Conservation (phyloP, 2,113 vertebrate species). For the Calidris pygmaea region DNA sequence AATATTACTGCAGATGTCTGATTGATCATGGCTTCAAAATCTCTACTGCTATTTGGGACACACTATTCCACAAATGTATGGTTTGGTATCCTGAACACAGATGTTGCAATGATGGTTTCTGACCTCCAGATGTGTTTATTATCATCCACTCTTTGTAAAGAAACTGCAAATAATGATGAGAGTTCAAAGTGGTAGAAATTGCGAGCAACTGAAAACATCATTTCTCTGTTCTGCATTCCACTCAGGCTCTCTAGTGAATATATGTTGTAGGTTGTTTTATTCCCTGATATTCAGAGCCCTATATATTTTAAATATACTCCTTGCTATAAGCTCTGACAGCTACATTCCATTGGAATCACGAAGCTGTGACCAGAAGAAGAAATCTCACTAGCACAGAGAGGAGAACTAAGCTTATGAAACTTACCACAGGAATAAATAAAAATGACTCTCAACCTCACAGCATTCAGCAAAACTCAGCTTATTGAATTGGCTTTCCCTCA, state of each 20-base stretch:
- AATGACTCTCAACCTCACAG: neutral
- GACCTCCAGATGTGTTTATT: constrained; percentile 26
- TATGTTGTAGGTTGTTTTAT: constrained; percentile 45
- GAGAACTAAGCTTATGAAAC: constrained; percentile 26
- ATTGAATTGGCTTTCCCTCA: neutral
- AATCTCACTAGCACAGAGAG: constrained; percentile 30
- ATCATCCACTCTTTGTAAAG: neutral
- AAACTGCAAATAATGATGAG: neutral
- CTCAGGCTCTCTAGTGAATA: constrained; percentile 12
- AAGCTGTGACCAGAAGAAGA: constrained; percentile 54
- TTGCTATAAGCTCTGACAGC: constrained; percentile 60
- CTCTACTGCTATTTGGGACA: neutral
- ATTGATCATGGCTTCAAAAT: neutral
- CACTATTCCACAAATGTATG: neutral
- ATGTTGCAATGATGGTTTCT: neutral
- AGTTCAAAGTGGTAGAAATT: constrained; percentile 22
- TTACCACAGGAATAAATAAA: constrained; percentile 55
- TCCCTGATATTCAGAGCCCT: constrained; percentile 19
- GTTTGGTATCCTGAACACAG: neutral
- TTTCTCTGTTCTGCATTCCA: constrained; percentile 40
- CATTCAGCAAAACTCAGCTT: constrained; percentile 20
- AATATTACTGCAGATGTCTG: neutral
- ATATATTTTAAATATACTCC: constrained; percentile 57
- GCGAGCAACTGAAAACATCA: neutral
- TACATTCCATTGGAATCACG: constrained; percentile 51